These are phyloP conservation scores for Xyliphius kryptos DNA, from an alignment of 2,113 vertebrate species.

Conservation along the genomic window DNA sequence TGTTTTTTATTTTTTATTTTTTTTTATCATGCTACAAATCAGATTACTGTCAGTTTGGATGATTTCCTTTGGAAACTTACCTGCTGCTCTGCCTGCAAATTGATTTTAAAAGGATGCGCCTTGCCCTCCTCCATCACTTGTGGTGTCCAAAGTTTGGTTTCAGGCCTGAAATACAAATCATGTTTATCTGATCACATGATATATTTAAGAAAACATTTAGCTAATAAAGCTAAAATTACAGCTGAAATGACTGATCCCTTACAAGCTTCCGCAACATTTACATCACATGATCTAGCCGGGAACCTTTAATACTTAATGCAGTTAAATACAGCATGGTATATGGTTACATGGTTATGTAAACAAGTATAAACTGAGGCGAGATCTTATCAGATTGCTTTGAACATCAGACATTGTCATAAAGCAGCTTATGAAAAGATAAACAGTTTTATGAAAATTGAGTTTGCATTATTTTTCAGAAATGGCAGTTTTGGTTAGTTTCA, in stretches of 20 bases:
- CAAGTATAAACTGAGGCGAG: too few species aligned
- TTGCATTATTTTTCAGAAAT: not conserved
- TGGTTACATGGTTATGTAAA: too few species aligned
- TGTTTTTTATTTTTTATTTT: too few species aligned
- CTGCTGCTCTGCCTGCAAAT: slow-evolving; percentile 81
- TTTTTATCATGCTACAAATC: too few species aligned
- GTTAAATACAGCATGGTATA: not conserved
- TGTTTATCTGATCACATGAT: not conserved
- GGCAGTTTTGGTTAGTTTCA: too few species aligned
- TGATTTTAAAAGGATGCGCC: slow-evolving; percentile 79
- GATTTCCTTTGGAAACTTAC: slow-evolving; percentile 52
- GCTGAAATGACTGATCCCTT: too few species aligned
- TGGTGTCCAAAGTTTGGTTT: slow-evolving; percentile 79
- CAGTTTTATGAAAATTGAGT: not conserved
- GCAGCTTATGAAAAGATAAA: not conserved
- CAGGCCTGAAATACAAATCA: slow-evolving; percentile 57
- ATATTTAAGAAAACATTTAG: not conserved
- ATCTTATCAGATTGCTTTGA: too few species aligned
- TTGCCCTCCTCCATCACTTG: slow-evolving; percentile 75
- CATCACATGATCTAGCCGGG: too few species aligned
- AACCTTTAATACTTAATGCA: slow-evolving; percentile 5
- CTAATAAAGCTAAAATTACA: too few species aligned
- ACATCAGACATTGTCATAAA: too few species aligned
- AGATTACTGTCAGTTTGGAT: not conserved
- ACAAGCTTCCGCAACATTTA: too few species aligned